Conservation (phyloP, 2,113 vertebrate species). For the Prionailurus viverrinus region DNA sequence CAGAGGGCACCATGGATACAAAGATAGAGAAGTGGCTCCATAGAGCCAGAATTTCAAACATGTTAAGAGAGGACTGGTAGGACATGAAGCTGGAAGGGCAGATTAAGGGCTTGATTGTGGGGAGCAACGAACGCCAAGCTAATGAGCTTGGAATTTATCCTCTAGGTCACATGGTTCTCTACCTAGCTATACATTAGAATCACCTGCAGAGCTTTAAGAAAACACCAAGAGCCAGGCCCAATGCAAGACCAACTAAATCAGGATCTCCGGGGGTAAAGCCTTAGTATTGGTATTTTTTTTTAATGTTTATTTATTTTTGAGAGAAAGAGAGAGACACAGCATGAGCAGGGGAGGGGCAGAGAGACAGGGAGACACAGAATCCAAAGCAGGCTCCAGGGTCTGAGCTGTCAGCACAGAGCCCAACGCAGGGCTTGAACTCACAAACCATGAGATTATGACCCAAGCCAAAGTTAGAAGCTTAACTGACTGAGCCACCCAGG, state of each 20-base stretch:
- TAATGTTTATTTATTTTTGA: too few relatives aligned
- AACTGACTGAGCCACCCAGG: too few relatives aligned
- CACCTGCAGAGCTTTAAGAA: neutral
- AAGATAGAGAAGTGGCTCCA: neutral
- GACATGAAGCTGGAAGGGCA: neutral
- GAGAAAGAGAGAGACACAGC: too few relatives aligned
- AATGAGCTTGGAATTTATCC: neutral
- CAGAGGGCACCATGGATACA: neutral
- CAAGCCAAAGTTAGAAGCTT: too few relatives aligned
- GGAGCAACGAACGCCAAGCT: neutral
- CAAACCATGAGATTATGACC: too few relatives aligned
- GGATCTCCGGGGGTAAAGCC: neutral
- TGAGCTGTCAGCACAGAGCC: too few relatives aligned
- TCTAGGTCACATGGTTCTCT: neutral
- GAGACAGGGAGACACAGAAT: too few relatives aligned
- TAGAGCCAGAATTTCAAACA: neutral
- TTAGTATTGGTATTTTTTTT: neutral
- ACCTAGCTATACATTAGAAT: neutral
- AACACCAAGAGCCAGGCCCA: neutral
- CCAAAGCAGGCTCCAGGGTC: too few relatives aligned
- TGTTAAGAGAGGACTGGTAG: neutral
- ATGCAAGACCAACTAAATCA: neutral
- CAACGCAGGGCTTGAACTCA: too few relatives aligned
- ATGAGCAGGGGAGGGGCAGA: too few relatives aligned
- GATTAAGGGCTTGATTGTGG: neutral